Conservation (phyloP, 2,113 vertebrate genomes). For the Brachirus orientalis region DNA sequence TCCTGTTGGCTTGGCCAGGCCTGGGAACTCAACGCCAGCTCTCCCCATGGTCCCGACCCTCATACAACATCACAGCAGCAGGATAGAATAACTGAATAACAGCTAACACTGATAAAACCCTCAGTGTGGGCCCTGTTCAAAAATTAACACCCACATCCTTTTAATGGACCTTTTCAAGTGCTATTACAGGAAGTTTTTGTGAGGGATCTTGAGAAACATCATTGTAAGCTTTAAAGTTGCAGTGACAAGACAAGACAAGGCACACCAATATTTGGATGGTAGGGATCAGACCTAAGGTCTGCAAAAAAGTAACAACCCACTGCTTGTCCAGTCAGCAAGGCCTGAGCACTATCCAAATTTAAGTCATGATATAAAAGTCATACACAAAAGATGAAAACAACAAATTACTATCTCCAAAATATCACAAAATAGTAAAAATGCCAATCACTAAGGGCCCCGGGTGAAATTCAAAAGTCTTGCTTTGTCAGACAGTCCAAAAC, state of each 20-base stretch:
- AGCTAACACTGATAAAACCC: constrained; percentile 28
- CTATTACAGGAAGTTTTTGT: constrained; percentile 16
- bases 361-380: no score
- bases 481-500: neutral
- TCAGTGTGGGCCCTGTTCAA: constrained; percentile 27
- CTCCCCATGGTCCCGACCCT: constrained; percentile 60
- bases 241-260: neutral
- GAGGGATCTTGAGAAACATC: constrained; percentile 15
- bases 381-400: no score
- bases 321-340: neutral
- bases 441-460: no score
- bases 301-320: neutral
- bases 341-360: no score
- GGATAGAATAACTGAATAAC: constrained; percentile 12
- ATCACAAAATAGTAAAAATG: no score
- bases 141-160: constrained; percentile 38
- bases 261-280: neutral
- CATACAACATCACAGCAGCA: constrained; percentile 38
- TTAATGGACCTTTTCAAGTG: constrained; percentile 31
- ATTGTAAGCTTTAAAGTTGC: constrained; percentile 1
- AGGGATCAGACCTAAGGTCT: constrained; percentile 1
- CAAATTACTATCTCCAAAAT: no score
- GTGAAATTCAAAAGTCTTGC: no score
- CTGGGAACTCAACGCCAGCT: constrained; percentile 63
- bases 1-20: constrained; percentile 51